These are phyloP conservation scores for Diabrotica undecimpunctata DNA, from an alignment of 1,140 invertebrate species.

Conservation along the genomic window DNA sequence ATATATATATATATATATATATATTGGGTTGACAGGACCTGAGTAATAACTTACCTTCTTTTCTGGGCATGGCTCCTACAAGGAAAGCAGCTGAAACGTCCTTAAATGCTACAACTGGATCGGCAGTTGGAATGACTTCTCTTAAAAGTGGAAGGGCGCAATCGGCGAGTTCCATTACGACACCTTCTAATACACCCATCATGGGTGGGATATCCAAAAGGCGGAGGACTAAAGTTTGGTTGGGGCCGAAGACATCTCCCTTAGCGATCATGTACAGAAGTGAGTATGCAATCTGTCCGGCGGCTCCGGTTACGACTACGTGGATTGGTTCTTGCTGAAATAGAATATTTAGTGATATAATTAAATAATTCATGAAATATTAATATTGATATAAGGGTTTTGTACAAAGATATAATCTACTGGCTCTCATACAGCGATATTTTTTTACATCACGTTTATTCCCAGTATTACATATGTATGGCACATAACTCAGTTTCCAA, in stretches of 20 bases:
- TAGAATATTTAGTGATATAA: too few relatives aligned
- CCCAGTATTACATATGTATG: too few relatives aligned
- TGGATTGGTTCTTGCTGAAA: slow-evolving; percentile 75
- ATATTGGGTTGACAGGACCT: too few relatives aligned
- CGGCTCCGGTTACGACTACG: slow-evolving; percentile 96
- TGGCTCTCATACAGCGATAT: too few relatives aligned
- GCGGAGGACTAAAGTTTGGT: slow-evolving; percentile 86
- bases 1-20: too few relatives aligned
- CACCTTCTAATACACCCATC: slow-evolving; percentile 92
- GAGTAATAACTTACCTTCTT: slow-evolving; percentile 63
- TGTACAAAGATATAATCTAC: too few relatives aligned
- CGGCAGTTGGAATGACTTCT: slow-evolving; percentile 82
- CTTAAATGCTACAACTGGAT: slow-evolving; percentile 87
- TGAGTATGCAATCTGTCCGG: slow-evolving; percentile 98
- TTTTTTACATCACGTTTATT: too few relatives aligned
- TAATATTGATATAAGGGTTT: too few relatives aligned
- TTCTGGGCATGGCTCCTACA: slow-evolving; percentile 97
- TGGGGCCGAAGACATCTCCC: slow-evolving; percentile 92
- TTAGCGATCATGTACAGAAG: slow-evolving; percentile 90
- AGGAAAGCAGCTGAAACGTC: slow-evolving; percentile 97
- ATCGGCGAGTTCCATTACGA: slow-evolving; percentile 96
- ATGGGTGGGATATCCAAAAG: slow-evolving; percentile 94
- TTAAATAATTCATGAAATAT: too few relatives aligned
- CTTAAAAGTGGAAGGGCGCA: slow-evolving; percentile 88
- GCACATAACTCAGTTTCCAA: too few relatives aligned